Base-by-base conservation (phyloP, 2,888 invertebrate species). In the Saturnia pavonia region DNA sequence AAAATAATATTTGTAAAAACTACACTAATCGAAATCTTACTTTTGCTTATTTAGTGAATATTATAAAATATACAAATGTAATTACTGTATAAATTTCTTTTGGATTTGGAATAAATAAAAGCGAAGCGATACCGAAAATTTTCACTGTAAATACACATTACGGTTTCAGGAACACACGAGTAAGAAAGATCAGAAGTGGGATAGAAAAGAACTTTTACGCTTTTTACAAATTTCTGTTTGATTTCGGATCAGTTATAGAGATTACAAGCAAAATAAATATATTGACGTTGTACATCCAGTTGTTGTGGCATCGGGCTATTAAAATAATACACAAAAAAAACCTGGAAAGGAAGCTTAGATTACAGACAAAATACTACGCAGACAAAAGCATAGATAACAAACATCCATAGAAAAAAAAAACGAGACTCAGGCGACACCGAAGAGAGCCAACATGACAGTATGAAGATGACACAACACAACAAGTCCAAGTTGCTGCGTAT, bases 401-500 rank as follows among this genome's bases (percentile, higher is more conserved):
- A 78, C 75, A 84, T 65, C 68, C 68, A 67, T 25, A 43, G 25
- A 70, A n/a, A 54, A 71, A 27, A 51, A 68, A 63, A 71, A 69
- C 63, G 48, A 72, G 69, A 69, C 67, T 66, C 60, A 86, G 81
- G 83, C 82, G 83, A 88, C 77, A 85, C 83, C 85, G 77, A 82
- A 86, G 78, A 85, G 85, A 88, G 90, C 87, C 88, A 88, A 86
- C 80, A 89, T 88, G 90, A 87, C 88, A 89, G 86, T 84, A 87
- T 89, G 88, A 84, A 82, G 79, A 88, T 91, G 91, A 89, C 84
- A 81, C 80, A 81, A 84, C 88, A 88, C 89, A 91, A 91, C 95
- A 94, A 84, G 84, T 86, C 82, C 79, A 81, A 81, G 82, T 78
- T 80, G 85, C 89, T 89, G 91, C 82, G 87, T 88, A 78, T 65